phyloP scores from a whole-genome alignment of 2,888 invertebrate species.

The Drosophila paracracens region DNA sequence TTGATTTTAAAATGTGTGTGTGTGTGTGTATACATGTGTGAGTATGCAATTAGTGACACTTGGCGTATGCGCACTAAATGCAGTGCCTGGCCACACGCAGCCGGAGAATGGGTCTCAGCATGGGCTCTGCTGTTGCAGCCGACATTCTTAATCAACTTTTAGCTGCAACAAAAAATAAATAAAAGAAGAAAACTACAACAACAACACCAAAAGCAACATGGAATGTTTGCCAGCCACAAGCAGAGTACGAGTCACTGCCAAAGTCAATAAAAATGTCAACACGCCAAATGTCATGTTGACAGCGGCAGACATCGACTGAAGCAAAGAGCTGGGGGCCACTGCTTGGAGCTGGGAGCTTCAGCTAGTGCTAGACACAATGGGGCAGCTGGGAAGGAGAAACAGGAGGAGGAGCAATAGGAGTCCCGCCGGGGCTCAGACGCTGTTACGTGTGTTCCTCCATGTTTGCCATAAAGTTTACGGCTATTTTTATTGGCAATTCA shows the following conservation, averaged over 20 bases:
- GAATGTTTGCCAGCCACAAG: slow-evolving; percentile 43
- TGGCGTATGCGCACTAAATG: slow-evolving; percentile 75
- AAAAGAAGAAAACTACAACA: slow-evolving; percentile 18
- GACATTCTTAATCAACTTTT: slow-evolving; percentile 69
- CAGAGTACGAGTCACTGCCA: slow-evolving; percentile 66
- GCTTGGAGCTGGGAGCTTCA: slow-evolving; percentile 14
- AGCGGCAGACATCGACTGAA: slow-evolving; percentile 57
- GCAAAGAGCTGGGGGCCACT: slow-evolving; percentile 1
- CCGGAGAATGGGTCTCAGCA: slow-evolving; percentile 30
- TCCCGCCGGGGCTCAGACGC: slow-evolving; percentile 15
- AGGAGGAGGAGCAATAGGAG: not conserved
- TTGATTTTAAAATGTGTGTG: slow-evolving; percentile 49
- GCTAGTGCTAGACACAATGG: slow-evolving; percentile 46
- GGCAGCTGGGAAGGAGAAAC: not conserved
- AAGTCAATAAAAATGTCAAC: slow-evolving; percentile 81
- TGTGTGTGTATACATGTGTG: slow-evolving; percentile 7
- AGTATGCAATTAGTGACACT: slow-evolving; percentile 67
- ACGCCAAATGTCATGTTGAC: slow-evolving; percentile 81
- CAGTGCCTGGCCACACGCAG: slow-evolving; percentile 64
- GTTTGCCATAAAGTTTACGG: slow-evolving; percentile 60
- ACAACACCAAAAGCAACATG: slow-evolving; percentile 26
- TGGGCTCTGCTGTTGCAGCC: slow-evolving; percentile 26
- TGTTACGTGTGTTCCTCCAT: slow-evolving; percentile 51
- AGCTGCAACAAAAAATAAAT: slow-evolving; percentile 31
- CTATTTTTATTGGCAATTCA: slow-evolving; percentile 80